These are phyloP conservation scores for Nerophis ophidion DNA, from an alignment of 2,113 vertebrate genomes.

Conservation along the genomic window DNA sequence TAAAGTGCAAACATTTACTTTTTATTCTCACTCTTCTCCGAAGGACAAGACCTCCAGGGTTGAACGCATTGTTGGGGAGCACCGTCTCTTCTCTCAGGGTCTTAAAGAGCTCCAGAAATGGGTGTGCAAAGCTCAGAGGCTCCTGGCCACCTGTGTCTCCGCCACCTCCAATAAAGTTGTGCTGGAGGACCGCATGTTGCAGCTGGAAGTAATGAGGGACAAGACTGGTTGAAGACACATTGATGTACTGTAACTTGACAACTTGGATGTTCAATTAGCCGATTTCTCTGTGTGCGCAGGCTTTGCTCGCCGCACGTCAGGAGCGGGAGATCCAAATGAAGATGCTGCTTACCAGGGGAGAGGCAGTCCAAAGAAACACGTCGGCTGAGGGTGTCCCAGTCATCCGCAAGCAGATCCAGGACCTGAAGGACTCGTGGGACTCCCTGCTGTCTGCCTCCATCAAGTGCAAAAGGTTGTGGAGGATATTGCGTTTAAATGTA, in stretches of 20 bases:
- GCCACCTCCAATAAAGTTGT: slow-evolving; percentile 85
- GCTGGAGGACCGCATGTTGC: slow-evolving; percentile 87
- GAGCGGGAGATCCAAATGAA: slow-evolving; percentile 96
- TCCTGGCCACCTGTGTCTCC: slow-evolving; percentile 82
- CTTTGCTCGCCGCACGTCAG: slow-evolving; percentile 81
- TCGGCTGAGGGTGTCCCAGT: slow-evolving; percentile 83
- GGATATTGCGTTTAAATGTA: background rate
- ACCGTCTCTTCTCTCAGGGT: slow-evolving; percentile 85
- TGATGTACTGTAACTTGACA: background rate
- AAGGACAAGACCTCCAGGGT: slow-evolving; percentile 91
- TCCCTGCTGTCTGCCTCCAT: slow-evolving; percentile 84
- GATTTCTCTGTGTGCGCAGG: slow-evolving; percentile 58
- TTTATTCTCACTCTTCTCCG: background rate
- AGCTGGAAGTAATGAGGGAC: slow-evolving; percentile 80
- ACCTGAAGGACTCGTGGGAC: slow-evolving; percentile 89
- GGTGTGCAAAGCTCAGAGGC: slow-evolving; percentile 81
- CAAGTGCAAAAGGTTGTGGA: slow-evolving; percentile 87
- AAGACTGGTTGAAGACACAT: background rate
- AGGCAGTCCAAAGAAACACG: slow-evolving; percentile 89
- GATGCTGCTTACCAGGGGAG: slow-evolving; percentile 86
- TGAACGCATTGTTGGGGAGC: slow-evolving; percentile 86
- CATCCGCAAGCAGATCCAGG: slow-evolving; percentile 84
- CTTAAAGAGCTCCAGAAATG: slow-evolving; percentile 90
- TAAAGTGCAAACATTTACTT: background rate
- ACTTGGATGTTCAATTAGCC: background rate